phyloP scores from a whole-genome alignment of 2,888 invertebrate genomes.

The Pyrgus malvae region DNA sequence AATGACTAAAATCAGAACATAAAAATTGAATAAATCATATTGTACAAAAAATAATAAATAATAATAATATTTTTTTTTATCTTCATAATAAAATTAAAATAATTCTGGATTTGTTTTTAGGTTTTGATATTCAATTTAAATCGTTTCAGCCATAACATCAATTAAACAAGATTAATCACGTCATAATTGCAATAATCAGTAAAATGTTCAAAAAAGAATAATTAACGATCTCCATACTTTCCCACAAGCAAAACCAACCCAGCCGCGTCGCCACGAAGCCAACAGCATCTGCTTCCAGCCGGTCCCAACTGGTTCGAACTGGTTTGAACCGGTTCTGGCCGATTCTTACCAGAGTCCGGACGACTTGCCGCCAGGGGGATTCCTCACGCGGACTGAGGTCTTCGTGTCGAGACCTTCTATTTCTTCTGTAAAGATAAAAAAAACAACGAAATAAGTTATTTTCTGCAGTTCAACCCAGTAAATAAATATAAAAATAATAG shows the following conservation, averaged over 20 bases:
- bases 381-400: constrained; percentile 91
- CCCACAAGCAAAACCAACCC: constrained; percentile 42
- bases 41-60: no score
- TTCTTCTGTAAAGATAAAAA: constrained; percentile 84
- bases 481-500: no score
- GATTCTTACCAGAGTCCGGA: constrained; percentile 90
- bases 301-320: constrained; percentile 14
- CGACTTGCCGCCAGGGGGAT: constrained; percentile 95
- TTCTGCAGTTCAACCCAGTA: no score
- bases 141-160: no score
- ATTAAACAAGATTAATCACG: no score
- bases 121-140: no score
- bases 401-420: constrained; percentile 87
- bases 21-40: neutral
- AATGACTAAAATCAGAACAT: neutral
- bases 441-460: no score
- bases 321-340: constrained; percentile 26
- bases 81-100: no score
- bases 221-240: constrained; percentile 33
- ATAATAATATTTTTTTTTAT: no score
- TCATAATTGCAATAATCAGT: neutral
- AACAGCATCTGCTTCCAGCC: constrained; percentile 17
- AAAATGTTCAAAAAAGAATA: constrained; percentile 7
- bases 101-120: no score
- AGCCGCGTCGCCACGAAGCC: constrained; percentile 24